phyloP scores from a whole-genome alignment of 2,888 invertebrate species.

The Allygus modestus region DNA sequence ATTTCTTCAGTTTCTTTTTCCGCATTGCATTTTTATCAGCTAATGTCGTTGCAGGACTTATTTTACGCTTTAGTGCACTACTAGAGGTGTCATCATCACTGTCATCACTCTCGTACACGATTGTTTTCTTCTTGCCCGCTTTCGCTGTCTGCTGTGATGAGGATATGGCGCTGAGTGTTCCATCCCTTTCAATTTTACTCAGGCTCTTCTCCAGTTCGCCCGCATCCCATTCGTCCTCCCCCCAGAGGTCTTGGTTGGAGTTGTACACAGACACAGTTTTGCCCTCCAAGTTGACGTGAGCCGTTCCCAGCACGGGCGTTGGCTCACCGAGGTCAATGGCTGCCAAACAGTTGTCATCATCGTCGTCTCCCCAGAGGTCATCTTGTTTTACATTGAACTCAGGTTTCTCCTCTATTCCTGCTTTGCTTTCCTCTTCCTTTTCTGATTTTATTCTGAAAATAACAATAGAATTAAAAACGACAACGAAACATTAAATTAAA shows the following conservation, averaged over 20 bases:
- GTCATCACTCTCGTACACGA: conserved; percentile 46
- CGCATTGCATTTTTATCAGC: background rate
- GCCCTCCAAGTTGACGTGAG: conserved; percentile 32
- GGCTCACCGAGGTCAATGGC: conserved; percentile 10
- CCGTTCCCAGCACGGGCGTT: background rate
- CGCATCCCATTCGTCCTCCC: background rate
- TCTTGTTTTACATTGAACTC: background rate
- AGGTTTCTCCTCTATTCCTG: no score
- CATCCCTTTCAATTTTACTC: conserved; percentile 9
- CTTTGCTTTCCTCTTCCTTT: background rate
- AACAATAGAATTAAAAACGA: no score
- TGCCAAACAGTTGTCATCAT: conserved; percentile 18
- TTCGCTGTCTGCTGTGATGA: background rate
- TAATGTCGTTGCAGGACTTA: background rate
- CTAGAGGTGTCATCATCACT: background rate
- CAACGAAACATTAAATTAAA: no score
- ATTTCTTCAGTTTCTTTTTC: conserved; percentile 30
- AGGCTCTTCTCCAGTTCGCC: conserved; percentile 21
- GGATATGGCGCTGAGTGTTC: background rate
- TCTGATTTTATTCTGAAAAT: background rate
- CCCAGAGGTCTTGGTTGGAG: conserved; percentile 34
- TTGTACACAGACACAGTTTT: background rate
- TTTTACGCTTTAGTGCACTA: conserved; percentile 13
- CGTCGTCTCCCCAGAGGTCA: conserved; percentile 38
- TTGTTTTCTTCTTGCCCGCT: conserved; percentile 13